A percentile compares a stretch with the other conserved stretches of the same genome.
phyloP scores from a whole-genome alignment of 1,140 invertebrate genomes.

The Tetranychus cinnabarinus region DNA sequence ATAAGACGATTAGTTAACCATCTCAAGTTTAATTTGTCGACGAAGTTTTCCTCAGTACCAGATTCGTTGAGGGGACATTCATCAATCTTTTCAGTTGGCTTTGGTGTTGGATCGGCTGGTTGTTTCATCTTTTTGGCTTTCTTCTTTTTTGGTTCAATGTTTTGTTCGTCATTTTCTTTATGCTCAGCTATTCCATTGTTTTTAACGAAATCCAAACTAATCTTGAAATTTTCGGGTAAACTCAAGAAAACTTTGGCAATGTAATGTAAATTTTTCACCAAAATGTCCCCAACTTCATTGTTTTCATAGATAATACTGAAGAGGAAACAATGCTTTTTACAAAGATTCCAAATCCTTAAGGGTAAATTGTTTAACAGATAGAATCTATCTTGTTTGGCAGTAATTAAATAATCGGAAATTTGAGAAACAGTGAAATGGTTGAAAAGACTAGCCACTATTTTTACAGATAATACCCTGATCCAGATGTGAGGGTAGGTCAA shows the following conservation, averaged over 20 bases:
- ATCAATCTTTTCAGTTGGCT: slow-evolving; percentile 18
- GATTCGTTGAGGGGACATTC: slow-evolving; percentile 7
- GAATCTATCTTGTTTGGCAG: background rate
- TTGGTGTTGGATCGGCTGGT: too few relatives aligned
- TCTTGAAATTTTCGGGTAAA: slow-evolving; percentile 17
- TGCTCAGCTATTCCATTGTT: too few relatives aligned
- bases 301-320: slow-evolving; percentile 6
- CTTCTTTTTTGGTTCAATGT: slow-evolving; percentile 5
- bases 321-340: slow-evolving; percentile 2
- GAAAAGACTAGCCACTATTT: slow-evolving; percentile 46
- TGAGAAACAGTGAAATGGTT: slow-evolving; percentile 26
- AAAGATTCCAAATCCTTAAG: background rate
- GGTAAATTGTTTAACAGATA: slow-evolving; percentile 2
- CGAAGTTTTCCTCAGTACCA: too few relatives aligned
- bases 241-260: slow-evolving; percentile 34
- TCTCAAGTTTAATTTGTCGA: slow-evolving; percentile 16
- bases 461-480: slow-evolving; percentile 45
- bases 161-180: slow-evolving; percentile 3
- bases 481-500: slow-evolving; percentile 39
- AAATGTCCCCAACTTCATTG: slow-evolving; percentile 12
- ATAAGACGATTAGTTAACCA: slow-evolving; percentile 44
- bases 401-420: background rate
- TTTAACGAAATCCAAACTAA: too few relatives aligned
- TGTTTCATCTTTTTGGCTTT: too few relatives aligned
- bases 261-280: slow-evolving; percentile 43